These are phyloP conservation scores for Cyclophora punctaria DNA, from an alignment of 2,888 invertebrate species.

Conservation along the genomic window DNA sequence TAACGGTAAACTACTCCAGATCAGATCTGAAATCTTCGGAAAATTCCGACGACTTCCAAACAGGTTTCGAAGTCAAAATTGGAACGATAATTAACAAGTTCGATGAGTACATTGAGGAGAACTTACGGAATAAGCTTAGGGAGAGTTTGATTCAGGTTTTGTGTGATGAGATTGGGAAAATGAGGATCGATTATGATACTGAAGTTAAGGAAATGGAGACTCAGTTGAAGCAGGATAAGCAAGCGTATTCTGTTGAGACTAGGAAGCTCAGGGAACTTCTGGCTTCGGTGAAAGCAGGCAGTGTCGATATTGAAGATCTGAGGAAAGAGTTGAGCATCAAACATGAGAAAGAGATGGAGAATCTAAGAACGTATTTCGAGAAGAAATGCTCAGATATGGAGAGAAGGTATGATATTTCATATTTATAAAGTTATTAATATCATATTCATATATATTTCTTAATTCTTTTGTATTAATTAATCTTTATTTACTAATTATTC, in stretches of 20 bases:
- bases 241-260: constrained; percentile 70
- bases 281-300: constrained; percentile 73
- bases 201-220: constrained; percentile 55
- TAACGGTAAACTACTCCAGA: constrained; percentile 58
- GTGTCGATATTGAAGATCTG: constrained; percentile 71
- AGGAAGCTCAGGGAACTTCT: constrained; percentile 71
- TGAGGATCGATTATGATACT: constrained; percentile 54
- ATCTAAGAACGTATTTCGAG: constrained; percentile 85
- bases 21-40: constrained; percentile 55
- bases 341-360: constrained; percentile 85
- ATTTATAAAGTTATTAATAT: too few relatives aligned
- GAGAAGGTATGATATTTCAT: constrained; percentile 75
- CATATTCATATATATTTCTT: too few relatives aligned
- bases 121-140: constrained; percentile 59
- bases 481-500: constrained; percentile 4
- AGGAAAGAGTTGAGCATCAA: constrained; percentile 77
- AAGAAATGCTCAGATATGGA: constrained; percentile 86
- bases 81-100: constrained; percentile 46
- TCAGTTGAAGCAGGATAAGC: constrained; percentile 74
- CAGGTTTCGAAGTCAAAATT: constrained; percentile 54
- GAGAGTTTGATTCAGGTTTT: constrained; percentile 74
- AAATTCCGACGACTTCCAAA: constrained; percentile 53
- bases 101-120: constrained; percentile 55
- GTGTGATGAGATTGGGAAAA: constrained; percentile 69
- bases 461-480: background rate